Evolutionary conservation across 2,113 vertebrate species (phyloP), one percentile per base, ranked within the genome.

Genomic region (Strix aluco): DNA sequence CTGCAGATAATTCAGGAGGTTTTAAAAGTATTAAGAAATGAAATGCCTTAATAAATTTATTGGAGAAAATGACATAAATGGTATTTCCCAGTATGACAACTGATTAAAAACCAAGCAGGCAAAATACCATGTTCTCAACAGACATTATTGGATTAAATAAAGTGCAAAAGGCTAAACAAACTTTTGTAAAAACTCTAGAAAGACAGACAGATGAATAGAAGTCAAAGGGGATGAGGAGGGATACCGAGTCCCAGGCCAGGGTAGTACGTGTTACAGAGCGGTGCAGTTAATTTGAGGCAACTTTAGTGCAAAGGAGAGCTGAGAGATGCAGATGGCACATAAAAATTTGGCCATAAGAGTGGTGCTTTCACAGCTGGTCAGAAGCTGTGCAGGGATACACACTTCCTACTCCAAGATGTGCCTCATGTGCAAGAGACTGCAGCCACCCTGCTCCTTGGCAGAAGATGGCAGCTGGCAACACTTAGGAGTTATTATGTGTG

Each of bases 401-500:
- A 2, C 20, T 34, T 51, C 3, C 22, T 44, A 8, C 15, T 42
- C 19, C 27, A 9, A n/a, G 10, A 15, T 23, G 26, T 59, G n/a
- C 44, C 32, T 84, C 26, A 15, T 69, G 34, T 73, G 51, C 44
- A n/a, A 38, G 47, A 22, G 25, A 34, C 29, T 8, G 18, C 52
- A 51, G 47, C n/a, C n/a, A 47, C 16, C 27, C 61, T 51, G 42
- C 49, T 57, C 54, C 63, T 42, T 38, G 29, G 42, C 47, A 38
- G 42, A 17, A 36, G 25, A 12, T 34, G 47, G 57, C 74, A 85
- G 59, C 70, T 79, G 70, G 51, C 71, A 32, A 20, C 38, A 15
- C 8, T 0, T 18, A 5, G 34, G 46, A 57, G 6, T 74, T 54
- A 18, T 16, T 20, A 10, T 3, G 13, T 27, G 12, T 6, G 15